Conservation (phyloP, 2,888 invertebrate genomes). For the Eugnorisma glareosa region DNA sequence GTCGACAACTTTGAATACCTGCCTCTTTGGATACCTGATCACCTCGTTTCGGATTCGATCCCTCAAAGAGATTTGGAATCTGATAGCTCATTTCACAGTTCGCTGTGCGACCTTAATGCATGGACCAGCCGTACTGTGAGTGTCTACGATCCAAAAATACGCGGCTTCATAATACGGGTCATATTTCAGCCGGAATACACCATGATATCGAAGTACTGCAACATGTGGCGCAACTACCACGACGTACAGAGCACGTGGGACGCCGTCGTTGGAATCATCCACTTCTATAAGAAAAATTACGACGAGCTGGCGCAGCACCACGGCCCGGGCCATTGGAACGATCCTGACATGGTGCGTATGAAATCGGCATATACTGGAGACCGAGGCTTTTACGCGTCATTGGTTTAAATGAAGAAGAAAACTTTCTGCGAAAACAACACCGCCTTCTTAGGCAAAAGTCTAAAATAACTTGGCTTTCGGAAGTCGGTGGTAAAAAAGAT, state of each 20-base stretch:
- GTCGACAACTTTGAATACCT: background rate
- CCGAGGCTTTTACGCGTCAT: background rate
- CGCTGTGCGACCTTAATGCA: background rate
- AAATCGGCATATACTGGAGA: background rate
- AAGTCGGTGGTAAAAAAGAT: no score
- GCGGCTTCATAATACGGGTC: background rate
- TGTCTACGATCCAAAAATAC: background rate
- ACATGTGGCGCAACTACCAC: conserved; percentile 93
- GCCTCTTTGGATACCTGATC: no score
- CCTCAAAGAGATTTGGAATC: background rate
- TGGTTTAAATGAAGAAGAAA: no score
- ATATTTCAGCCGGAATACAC: conserved; percentile 89
- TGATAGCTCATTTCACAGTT: background rate
- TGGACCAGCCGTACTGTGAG: background rate
- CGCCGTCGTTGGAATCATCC: conserved; percentile 88
- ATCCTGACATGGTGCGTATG: conserved; percentile 92
- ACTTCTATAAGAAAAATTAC: conserved; percentile 87
- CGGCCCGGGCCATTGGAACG: conserved; percentile 93
- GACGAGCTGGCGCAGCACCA: conserved; percentile 87
- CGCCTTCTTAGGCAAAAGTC: no score
- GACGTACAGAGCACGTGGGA: conserved; percentile 91
- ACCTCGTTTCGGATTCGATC: background rate
- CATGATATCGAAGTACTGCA: conserved; percentile 89
- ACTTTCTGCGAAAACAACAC: no score
- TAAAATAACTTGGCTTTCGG: no score